Evolutionary conservation across 2,888 invertebrate genomes (phyloP).

Genomic region (Lepidochrysops patricia): DNA sequence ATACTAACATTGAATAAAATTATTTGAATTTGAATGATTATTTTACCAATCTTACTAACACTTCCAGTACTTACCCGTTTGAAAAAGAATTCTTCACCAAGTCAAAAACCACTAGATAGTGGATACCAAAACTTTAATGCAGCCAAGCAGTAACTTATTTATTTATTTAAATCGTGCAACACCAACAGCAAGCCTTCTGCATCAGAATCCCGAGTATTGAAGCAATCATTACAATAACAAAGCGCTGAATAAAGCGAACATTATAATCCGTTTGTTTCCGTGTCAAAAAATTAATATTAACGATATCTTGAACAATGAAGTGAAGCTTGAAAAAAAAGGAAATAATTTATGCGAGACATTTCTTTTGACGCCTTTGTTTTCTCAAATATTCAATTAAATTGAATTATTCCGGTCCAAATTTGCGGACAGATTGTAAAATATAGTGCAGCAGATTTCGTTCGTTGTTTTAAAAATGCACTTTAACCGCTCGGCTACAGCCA

Average conservation of each 20-base stretch:
- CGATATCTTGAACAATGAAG: conserved; percentile 69
- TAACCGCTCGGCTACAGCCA: too few relatives aligned
- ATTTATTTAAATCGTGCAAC: conserved; percentile 15
- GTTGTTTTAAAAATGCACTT: background rate
- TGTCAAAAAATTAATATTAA: conserved; percentile 74
- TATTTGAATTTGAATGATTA: too few relatives aligned
- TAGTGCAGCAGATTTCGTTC: background rate
- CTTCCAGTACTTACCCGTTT: too few relatives aligned
- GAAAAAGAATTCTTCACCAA: background rate
- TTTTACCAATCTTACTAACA: too few relatives aligned
- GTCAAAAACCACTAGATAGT: background rate
- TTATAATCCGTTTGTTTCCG: conserved; percentile 66
- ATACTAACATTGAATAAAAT: too few relatives aligned
- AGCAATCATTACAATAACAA: conserved; percentile 65
- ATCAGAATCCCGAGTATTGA: conserved; percentile 26
- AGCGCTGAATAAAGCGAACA: conserved; percentile 57
- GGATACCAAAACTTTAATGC: background rate
- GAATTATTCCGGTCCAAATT: conserved; percentile 30
- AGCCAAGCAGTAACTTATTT: conserved; percentile 9
- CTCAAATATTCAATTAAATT: conserved; percentile 57
- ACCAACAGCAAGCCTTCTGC: conserved; percentile 15
- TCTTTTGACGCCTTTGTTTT: conserved; percentile 65
- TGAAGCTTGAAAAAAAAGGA: conserved; percentile 48
- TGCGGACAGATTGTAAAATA: conserved; percentile 6
- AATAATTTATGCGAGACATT: conserved; percentile 70